A percentile compares a stretch with the other conserved stretches of the same genome.
These are phyloP conservation scores for Chelonia mydas DNA, from an alignment of 2,797 vertebrate species.

Conservation along the genomic window DNA sequence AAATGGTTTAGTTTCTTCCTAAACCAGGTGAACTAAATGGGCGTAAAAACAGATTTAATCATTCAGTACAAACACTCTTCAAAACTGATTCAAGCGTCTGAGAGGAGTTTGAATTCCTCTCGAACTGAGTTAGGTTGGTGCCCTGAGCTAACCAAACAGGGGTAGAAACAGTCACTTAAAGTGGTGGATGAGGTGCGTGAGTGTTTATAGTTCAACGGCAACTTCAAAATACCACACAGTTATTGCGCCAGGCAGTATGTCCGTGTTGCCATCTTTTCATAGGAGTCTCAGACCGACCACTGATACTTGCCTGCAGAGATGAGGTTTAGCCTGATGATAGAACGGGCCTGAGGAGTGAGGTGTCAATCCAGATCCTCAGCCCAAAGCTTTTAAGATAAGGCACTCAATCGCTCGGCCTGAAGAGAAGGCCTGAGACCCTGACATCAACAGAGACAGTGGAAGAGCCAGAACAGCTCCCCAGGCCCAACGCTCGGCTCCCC, in stretches of 20 bases:
- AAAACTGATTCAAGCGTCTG: background rate
- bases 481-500: background rate
- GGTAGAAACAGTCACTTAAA: background rate
- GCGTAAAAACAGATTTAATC: slow-evolving; percentile 15
- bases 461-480: background rate
- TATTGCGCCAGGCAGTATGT: too few relatives aligned
- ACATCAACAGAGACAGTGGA: too few relatives aligned
- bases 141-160: background rate
- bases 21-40: slow-evolving; percentile 3
- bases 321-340: background rate
- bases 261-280: background rate
- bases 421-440: background rate
- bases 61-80: background rate
- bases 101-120: background rate
- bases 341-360: background rate
- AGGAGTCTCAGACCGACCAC: background rate
- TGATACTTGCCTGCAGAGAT: background rate
- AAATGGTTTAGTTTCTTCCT: slow-evolving; percentile 28
- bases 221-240: background rate
- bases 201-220: background rate
- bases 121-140: background rate
- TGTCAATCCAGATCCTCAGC: background rate
- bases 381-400: background rate
- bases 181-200: background rate
- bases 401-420: background rate